Conservation (phyloP, 1,140 invertebrate genomes). For the Formica selysi region DNA sequence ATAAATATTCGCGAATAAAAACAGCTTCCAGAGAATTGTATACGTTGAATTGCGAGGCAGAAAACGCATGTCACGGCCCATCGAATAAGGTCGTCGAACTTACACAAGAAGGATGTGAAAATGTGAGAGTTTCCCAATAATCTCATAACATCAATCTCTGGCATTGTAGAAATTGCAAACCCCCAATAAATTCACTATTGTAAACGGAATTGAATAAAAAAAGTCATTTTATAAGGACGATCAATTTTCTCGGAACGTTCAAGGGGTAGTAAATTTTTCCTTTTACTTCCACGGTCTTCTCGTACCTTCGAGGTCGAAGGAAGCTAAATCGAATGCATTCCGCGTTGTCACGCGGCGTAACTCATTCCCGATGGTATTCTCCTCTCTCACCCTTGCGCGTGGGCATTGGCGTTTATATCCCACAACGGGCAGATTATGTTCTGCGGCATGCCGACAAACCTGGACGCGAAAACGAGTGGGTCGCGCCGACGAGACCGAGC, state of each 20-base stretch:
- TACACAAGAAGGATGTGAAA: not conserved
- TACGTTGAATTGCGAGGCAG: not conserved
- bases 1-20: conserved; percentile 12
- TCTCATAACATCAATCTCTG: not conserved
- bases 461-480: conserved; percentile 68
- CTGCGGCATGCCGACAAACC: conserved; percentile 45
- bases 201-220: not conserved
- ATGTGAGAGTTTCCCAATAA: conserved; percentile 9
- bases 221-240: not conserved
- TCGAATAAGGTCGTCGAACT: not conserved
- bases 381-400: conserved; percentile 60
- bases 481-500: conserved; percentile 48
- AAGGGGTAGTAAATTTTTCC: conserved; percentile 1
- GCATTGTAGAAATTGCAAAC: not conserved
- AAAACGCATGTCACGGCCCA: not conserved
- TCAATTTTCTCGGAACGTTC: not conserved
- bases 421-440: conserved; percentile 53
- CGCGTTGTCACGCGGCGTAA: conserved; percentile 9
- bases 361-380: conserved; percentile 36
- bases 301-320: not conserved
- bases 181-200: not conserved
- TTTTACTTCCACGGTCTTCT: not conserved
- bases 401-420: conserved; percentile 41
- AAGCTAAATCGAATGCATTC: conserved; percentile 39
- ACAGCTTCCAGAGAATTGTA: not conserved